Evolutionary conservation across 2,797 vertebrate species (phyloP), one percentile per base, ranked within the genome.

Genomic region (Enteromius fasciolatus): DNA sequence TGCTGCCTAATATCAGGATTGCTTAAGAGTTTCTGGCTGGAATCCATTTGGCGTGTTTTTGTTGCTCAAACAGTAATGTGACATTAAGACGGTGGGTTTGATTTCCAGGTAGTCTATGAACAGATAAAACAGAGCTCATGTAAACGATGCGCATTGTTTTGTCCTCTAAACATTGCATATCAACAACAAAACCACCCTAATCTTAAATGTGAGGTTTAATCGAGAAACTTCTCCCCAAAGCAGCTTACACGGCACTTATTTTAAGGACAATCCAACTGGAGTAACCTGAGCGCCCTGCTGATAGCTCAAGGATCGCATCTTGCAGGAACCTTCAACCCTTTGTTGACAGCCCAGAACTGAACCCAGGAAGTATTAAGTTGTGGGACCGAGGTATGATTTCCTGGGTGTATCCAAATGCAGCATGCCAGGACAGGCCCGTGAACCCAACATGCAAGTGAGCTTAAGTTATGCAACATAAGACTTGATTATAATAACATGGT

Each of bases 371-470:
- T 44, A 5, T 28, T 46, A 70, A 15, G 50, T 10, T 70, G 18
- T 70, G 52, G 67, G 6, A 70, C 18, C 20, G n/a, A 44, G 17
- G 23, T 44, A 54, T 68, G 17, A 41, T 57, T 46, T 33, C 18
- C 39, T 31, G 67, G 39, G 23, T 72, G 67, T 36, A 33, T 72
- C 2, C 25, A 61, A 11, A 18, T 48, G 25, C 28, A 72, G 20
- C 78, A 61, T 72, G 78, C 48, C 78, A 61, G 25, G 15, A 72
- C 78, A 80, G 52, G 78, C 41, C 52, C 11, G 25, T n/a, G 39
- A 80, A 61, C 52, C 44, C 20, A 69, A 70, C 77, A 41, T 23
- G 41, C 18, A 41, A 31, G 39, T 44, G 2, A 80, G 8, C 23
- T 61, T 23, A 57, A 25, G 25, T 70, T 70, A 61, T 31, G 28